phyloP scores from a whole-genome alignment of 1,140 invertebrate genomes.

The Panulirus ornatus region DNA sequence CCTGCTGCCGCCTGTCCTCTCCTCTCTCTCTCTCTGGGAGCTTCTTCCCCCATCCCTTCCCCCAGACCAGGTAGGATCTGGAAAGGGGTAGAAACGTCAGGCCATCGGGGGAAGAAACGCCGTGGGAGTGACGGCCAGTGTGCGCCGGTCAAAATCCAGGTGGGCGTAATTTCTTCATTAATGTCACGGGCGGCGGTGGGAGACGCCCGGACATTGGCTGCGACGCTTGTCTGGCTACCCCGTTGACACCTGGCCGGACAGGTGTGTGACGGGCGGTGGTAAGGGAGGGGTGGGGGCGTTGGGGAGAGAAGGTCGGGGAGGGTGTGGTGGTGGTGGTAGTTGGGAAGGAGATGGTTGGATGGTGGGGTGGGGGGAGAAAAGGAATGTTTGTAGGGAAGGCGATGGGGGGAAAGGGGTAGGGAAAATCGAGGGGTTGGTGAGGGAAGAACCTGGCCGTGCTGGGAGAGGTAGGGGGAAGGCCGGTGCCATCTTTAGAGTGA shows the following conservation, averaged over 20 bases:
- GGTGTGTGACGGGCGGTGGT: too few species aligned
- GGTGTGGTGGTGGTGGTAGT: neutral
- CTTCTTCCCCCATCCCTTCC: too few species aligned
- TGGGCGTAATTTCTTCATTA: constrained; percentile 21
- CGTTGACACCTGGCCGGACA: neutral
- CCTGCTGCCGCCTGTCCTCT: too few species aligned
- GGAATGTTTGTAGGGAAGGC: neutral
- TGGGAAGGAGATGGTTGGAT: neutral
- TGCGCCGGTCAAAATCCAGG: constrained; percentile 2
- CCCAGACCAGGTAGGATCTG: too few species aligned
- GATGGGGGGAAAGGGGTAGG: neutral
- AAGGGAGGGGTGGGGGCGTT: neutral
- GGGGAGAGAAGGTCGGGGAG: neutral
- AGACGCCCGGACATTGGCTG: neutral
- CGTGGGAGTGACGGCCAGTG: neutral
- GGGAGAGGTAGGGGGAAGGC: neutral
- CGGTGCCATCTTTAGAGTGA: neutral
- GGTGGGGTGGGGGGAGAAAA: neutral
- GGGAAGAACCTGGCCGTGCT: too few species aligned
- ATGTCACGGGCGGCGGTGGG: neutral
- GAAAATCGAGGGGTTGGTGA: neutral
- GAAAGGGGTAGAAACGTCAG: too few species aligned
- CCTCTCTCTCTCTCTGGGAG: too few species aligned
- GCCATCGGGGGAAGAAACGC: too few species aligned
- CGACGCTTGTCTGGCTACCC: neutral